Evolutionary conservation across 2,888 invertebrate genomes (phyloP).

Genomic region (Cantharis lateralis): DNA sequence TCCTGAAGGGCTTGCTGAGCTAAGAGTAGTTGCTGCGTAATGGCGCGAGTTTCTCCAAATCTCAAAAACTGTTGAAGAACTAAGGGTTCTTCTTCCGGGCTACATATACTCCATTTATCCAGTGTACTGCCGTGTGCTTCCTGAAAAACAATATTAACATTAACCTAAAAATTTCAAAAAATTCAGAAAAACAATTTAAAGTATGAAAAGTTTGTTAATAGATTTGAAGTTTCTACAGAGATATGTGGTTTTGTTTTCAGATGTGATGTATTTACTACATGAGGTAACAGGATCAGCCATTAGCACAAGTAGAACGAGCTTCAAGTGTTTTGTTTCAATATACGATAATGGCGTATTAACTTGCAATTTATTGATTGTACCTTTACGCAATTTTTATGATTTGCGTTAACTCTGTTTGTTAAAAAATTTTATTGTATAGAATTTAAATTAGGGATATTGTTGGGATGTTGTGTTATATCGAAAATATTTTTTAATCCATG

Average conservation of each 20-base stretch:
- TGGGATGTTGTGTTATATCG: background rate
- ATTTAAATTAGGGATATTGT: background rate
- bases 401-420: background rate
- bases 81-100: slow-evolving; percentile 86
- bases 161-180: background rate
- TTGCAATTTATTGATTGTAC: slow-evolving; percentile 3
- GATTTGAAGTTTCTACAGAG: background rate
- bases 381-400: background rate
- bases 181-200: background rate
- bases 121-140: slow-evolving; percentile 81
- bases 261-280: background rate
- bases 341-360: slow-evolving; percentile 9
- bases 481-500: background rate
- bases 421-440: too few species aligned
- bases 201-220: background rate
- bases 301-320: slow-evolving; percentile 13
- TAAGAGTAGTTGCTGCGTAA: slow-evolving; percentile 70
- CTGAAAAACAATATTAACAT: slow-evolving; percentile 55
- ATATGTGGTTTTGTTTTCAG: background rate
- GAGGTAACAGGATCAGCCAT: slow-evolving; percentile 18
- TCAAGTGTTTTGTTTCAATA: slow-evolving; percentile 15
- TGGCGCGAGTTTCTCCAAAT: slow-evolving; percentile 86
- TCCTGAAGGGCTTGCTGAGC: slow-evolving; percentile 66
- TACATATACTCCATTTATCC: slow-evolving; percentile 88
- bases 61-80: slow-evolving; percentile 91